Conservation (phyloP, 2,797 vertebrate species). For the Sarcophilus harrisii region DNA sequence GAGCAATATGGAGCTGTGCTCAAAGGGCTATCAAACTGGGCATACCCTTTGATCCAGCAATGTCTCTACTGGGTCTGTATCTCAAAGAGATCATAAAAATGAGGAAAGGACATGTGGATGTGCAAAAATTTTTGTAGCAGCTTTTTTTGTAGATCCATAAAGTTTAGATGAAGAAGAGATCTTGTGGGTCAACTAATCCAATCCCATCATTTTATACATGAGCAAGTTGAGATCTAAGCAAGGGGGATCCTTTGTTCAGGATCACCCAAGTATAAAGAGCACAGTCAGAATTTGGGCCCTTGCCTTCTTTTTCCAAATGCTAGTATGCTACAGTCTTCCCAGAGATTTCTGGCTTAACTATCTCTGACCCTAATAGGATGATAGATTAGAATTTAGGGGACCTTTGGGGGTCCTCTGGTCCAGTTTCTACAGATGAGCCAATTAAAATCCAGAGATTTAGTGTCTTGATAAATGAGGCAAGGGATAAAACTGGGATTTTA, state of each 20-base stretch:
- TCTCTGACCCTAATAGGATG: not conserved
- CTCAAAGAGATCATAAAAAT: no score
- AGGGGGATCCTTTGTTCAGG: not conserved
- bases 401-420: not conserved
- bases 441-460: not conserved
- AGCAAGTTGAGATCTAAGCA: not conserved
- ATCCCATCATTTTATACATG: not conserved
- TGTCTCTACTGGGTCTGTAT: no score
- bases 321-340: not conserved
- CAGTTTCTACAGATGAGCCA: not conserved
- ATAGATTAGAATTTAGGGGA: not conserved
- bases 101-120: no score
- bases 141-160: not conserved
- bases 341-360: not conserved
- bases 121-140: no score
- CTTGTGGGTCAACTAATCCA: not conserved
- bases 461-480: not conserved
- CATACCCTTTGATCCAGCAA: no score
- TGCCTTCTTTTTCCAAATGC: not conserved
- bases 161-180: not conserved
- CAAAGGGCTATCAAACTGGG: no score
- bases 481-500: not conserved
- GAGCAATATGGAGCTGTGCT: no score
- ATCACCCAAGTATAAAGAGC: not conserved
- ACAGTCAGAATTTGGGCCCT: not conserved